Base-by-base conservation (phyloP, 2,113 vertebrate species). In the Xyliphius kryptos region DNA sequence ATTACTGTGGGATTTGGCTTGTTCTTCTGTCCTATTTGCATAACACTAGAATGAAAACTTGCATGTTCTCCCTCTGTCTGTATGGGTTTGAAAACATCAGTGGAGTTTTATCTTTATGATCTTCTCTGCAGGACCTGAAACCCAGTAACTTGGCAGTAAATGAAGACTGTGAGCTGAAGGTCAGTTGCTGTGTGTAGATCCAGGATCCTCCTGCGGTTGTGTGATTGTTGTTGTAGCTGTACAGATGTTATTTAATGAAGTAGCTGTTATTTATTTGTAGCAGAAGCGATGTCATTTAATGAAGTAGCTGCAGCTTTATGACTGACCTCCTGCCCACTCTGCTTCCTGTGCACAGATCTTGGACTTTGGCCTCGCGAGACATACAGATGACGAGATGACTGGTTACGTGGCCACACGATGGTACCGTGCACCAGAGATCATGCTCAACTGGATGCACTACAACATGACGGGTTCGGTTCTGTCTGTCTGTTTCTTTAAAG, bases 381-480 rank as follows among this genome's bases (percentile, higher is more conserved):
- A 88, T 14, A 76, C 83, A 0, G 89, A 91, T 72, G 81, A 63
- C 37, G 89, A 91, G 63, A 91, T 91, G 89, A 91, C 89, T 0
- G 89, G 89, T 13, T 91, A 91, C 22, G 89, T 91, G 5, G 87
- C 89, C 61, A 91, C 89, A 0, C 85, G 89, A 40, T 91, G 89
- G 89, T 90, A 90, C 81, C 71, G 89, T 70, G 83, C 89, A 3
- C 89, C 89, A 6, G 89, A 90, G 74, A 20, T 91, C 74, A 90
- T 91, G 38, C 83, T 90, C 60, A 90, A 90, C 82, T 90, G 88
- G 88, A 91, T 90, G 89, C 89, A 88, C 77, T 91, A 91, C 72
- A 89, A 76, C 63, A 85, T 90, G 56, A 82, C 84, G 79, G 89
- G 89, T 90, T 32, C 26, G 4, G 26, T 5, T 32, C 26, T 32